These are phyloP conservation scores for human (Homo sapiens) DNA, from an alignment of 2,113 vertebrate genomes.

Conservation along the genomic window GRCh38 chr5:133196501-133197000, in stretches of 20 bases:
- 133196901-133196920: neutral
- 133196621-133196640: neutral
- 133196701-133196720: neutral
- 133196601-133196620: neutral
- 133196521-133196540: neutral
- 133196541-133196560: neutral
- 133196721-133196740: no score
- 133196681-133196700: neutral
- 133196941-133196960: neutral
- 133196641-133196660: neutral
- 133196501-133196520: neutral
- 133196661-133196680: neutral
- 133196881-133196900: neutral
- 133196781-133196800: neutral
- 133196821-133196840: neutral
- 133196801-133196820: neutral
- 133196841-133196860: neutral
- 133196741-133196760: no score
- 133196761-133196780: neutral
- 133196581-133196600: neutral
- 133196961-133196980: neutral
- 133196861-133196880: neutral
- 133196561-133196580: neutral
- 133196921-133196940: accelerated
- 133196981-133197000: accelerated